Evolutionary conservation across 2,113 vertebrate species (phyloP).

Genomic region (Thunnus thynnus): DNA sequence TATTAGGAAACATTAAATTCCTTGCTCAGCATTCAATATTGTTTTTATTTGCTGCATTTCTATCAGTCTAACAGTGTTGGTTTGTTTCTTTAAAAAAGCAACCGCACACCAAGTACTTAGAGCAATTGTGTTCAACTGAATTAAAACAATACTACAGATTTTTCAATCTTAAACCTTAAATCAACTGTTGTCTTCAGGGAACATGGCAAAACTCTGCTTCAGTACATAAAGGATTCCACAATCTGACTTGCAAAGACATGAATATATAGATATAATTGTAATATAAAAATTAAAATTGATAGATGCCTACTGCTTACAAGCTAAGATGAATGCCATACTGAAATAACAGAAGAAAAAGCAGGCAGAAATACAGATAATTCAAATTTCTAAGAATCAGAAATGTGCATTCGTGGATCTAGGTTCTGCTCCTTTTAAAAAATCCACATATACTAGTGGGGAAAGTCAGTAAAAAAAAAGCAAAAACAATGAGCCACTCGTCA

Average conservation of each 20-base stretch:
- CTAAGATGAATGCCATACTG: too few relatives aligned
- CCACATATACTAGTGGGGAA: not conserved
- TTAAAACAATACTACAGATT: not conserved
- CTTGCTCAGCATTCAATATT: not conserved
- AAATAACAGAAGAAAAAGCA: too few relatives aligned
- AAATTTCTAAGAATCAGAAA: too few relatives aligned
- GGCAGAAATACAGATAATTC: too few relatives aligned
- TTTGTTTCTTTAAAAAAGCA: too few relatives aligned
- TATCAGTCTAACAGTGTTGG: too few relatives aligned
- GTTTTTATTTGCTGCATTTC: not conserved
- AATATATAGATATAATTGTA: too few relatives aligned
- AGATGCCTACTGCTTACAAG: not conserved
- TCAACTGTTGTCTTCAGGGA: not conserved
- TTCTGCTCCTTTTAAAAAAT: not conserved
- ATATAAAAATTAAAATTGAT: not conserved
- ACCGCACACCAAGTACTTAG: not conserved
- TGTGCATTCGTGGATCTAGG: too few relatives aligned
- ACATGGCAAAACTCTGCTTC: not conserved
- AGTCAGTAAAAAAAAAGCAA: not conserved
- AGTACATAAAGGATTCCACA: not conserved
- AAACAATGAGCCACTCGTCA: constrained; percentile 5
- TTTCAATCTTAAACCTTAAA: not conserved
- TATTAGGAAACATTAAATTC: too few relatives aligned
- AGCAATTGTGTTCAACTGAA: not conserved
- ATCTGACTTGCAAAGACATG: not conserved